Base-by-base conservation (phyloP, 2,797 vertebrate species). In the Erethizon dorsatum region DNA sequence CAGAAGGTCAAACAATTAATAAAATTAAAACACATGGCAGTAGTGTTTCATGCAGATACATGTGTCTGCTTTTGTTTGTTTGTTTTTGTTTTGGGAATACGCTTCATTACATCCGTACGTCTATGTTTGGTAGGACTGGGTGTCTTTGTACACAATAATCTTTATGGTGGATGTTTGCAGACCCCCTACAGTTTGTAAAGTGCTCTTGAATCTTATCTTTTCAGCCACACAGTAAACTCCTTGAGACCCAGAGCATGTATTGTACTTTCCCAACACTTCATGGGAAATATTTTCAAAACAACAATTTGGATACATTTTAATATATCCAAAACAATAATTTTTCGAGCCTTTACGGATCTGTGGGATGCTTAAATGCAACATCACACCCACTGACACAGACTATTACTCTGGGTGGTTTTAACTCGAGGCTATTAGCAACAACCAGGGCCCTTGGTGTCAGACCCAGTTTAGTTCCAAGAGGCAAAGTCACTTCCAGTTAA, bases 401-500 rank as follows among this genome's bases (percentile, higher is more conserved):
- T 4, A 6, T 56, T 24, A 63, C 15, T 20, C 37, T 2, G 33
- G 6, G n/a, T 33, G 6, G 11, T 75, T 54, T 96, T 75, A 52
- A 26, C 33, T 20, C 33, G n/a, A 85, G 14, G 4, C 54, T 67
- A 4, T 83, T 9, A 86, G 41, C 59, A 63, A 67, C 56, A 95
- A 57, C 15, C 37, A 6, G 8, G 28, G 50, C 4, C 13, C 52
- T 63, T 91, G 52, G 24, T 41, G 33, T 59, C 59, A 75, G 31
- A 61, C 37, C 37, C 50, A 45, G 14, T 24, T 85, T 85, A 45
- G 73, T 79, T 54, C 24, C 50, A 5, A 71, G 83, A 88, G 47
- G 33, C 71, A 84, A 95, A 73, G 26, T 52, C 65, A 88, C 75
- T 93, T 97, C 77, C 45, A 83, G 59, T 59, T 33, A 50, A 54